A percentile compares a stretch with the other conserved stretches of the same genome.
Evolutionary conservation across 2,113 vertebrate species (phyloP).

Genomic region (Sciurus niger): DNA sequence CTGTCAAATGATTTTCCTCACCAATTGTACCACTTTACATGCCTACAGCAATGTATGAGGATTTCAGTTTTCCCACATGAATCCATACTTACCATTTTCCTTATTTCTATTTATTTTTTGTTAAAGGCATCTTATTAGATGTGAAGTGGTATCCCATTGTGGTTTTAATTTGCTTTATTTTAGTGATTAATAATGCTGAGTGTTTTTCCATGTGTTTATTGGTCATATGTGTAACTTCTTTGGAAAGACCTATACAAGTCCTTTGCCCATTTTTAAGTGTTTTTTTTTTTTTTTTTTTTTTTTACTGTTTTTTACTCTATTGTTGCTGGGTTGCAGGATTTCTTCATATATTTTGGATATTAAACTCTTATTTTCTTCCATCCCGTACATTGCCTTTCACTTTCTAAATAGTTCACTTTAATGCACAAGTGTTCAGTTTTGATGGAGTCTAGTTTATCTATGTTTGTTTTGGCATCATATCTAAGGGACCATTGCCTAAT

Average conservation of each 20-base stretch:
- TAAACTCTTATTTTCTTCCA: constrained; percentile 32
- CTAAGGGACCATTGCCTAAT: constrained; percentile 6
- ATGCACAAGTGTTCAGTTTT: constrained; percentile 11
- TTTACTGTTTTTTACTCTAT: background rate
- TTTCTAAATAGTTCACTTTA: background rate
- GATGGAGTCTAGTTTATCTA: background rate
- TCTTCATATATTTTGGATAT: constrained; percentile 2
- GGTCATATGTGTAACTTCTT: background rate
- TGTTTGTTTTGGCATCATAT: background rate
- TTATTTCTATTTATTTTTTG: background rate
- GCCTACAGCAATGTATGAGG: background rate
- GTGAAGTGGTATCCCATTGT: background rate
- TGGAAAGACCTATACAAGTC: background rate
- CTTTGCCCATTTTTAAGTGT: constrained; percentile 14
- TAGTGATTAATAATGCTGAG: constrained; percentile 6
- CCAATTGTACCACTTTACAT: background rate
- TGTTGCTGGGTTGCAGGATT: background rate
- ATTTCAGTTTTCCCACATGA: background rate
- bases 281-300: no score
- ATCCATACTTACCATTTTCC: background rate
- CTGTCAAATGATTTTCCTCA: background rate
- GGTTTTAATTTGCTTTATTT: background rate
- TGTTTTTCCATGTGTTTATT: background rate
- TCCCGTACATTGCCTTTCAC: background rate
- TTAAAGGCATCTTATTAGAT: background rate